Base-by-base conservation (phyloP, 2,888 invertebrate species). In the Melinaea marsaeus region DNA sequence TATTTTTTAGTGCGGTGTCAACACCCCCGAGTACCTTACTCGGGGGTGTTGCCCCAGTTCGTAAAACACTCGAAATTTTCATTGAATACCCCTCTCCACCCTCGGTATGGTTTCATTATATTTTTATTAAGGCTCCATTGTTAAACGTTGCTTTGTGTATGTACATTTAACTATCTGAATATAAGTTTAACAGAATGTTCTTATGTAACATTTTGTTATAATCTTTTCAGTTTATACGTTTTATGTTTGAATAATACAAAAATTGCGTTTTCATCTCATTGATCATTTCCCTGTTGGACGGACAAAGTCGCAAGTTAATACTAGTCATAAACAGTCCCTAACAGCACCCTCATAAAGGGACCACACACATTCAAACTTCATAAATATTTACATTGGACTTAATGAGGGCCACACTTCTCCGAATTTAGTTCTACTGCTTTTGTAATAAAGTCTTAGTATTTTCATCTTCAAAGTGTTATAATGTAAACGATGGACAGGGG, bases 121-220 rank as follows among this genome's bases (percentile, higher is more conserved):
- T 75, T 71, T 73, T 78, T 81, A 81, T 79, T 80, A 79, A 64
- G 66, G 67, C 58, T 81, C 81, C 79, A 86, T 88, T 86, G 87
- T 79, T 72, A 73, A 72, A 74, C 76, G 70, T 64, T 62, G 70
- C 81, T 82, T 88, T 88, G 83, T 87, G 77, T 68, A 69, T 75
- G 78, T 51, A 32, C 7, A 79, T 84, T 84, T 80, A 80, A 77
- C 72, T 68, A 61, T 69, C 65, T 57, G 66, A 63, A 60, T 64
- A 62, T 65, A 67, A 57, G 65, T 35, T 57, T 33, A 46, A 33
- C 35, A 51, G 22, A 22, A 22, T 22, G 22, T 22, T n/a, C n/a
- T n/a, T 22, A 22, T 22, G 22, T 22, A 22, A 1, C 22, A 22
- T 22, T 22, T 22, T 22, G 22, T 1, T 42, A 42, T 9, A 42